Conservation (phyloP, 2,888 invertebrate species). For the Cyclophora albipunctata region DNA sequence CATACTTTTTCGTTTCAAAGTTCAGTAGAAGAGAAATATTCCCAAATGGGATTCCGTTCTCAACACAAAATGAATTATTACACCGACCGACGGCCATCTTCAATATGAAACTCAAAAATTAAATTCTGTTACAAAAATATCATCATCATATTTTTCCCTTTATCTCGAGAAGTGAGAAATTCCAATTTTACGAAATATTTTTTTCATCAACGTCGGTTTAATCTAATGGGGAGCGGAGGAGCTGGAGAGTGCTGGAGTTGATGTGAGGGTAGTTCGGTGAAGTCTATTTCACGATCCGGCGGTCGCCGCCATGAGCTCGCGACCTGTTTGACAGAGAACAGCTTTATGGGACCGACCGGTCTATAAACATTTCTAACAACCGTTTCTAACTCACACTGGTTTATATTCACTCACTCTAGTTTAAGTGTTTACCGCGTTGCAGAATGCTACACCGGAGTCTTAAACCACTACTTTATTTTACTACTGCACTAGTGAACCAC, state of each 20-base stretch:
- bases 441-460: no score
- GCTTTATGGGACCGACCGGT: no score
- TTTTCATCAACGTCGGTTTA: constrained; percentile 14
- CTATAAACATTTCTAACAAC: no score
- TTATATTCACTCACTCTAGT: no score
- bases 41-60: no score
- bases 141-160: constrained; percentile 17
- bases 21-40: no score
- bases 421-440: no score
- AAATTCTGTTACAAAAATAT: constrained; percentile 9
- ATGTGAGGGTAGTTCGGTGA: constrained; percentile 16
- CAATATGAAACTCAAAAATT: constrained; percentile 4
- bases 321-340: constrained; percentile 4
- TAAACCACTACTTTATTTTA: no score
- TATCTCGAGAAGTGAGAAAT: constrained; percentile 11
- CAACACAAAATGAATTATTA: neutral
- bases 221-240: constrained; percentile 16
- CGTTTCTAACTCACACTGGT: no score
- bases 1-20: no score
- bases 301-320: constrained; percentile 4
- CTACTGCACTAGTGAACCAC: no score
- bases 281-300: constrained; percentile 19
- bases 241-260: constrained; percentile 4
- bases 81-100: neutral
- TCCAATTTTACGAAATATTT: constrained; percentile 16